Conservation (phyloP, 2,888 invertebrate species). For the Spicauda simplicius region DNA sequence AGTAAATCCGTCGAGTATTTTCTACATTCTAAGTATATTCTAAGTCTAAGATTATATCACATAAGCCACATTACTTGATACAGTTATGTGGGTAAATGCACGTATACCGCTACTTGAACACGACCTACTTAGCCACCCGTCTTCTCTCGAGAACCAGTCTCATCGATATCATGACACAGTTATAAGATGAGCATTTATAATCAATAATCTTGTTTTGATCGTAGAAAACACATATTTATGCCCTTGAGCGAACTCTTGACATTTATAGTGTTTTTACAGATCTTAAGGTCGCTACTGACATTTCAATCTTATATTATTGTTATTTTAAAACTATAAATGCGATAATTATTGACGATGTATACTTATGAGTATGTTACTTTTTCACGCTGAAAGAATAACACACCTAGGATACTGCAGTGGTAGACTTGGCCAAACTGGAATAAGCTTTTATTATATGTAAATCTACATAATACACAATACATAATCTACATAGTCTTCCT, state of each 20-base stretch:
- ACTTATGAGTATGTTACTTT: too few relatives aligned
- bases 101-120: slow-evolving; percentile 51
- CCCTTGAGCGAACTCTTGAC: not conserved
- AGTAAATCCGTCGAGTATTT: too few relatives aligned
- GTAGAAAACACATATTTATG: slow-evolving; percentile 8
- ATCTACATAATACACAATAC: too few relatives aligned
- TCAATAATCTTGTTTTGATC: slow-evolving; percentile 25
- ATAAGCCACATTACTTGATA: slow-evolving; percentile 9
- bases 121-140: slow-evolving; percentile 51
- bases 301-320: too few relatives aligned
- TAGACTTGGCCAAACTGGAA: too few relatives aligned
- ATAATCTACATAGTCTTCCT: too few relatives aligned
- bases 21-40: not conserved
- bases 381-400: too few relatives aligned
- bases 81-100: slow-evolving; percentile 25
- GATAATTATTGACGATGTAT: too few relatives aligned
- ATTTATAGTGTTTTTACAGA: not conserved
- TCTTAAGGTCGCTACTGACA: too few relatives aligned
- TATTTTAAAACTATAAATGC: too few relatives aligned
- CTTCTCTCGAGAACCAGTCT: slow-evolving; percentile 45
- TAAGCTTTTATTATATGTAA: too few relatives aligned
- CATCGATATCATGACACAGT: slow-evolving; percentile 31
- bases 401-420: too few relatives aligned
- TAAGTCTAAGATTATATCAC: not conserved
- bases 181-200: slow-evolving; percentile 22